Evolutionary conservation across 2,113 vertebrate species (phyloP), one percentile per base, ranked within the genome.

Genomic region (Phoenicopterus ruber): DNA sequence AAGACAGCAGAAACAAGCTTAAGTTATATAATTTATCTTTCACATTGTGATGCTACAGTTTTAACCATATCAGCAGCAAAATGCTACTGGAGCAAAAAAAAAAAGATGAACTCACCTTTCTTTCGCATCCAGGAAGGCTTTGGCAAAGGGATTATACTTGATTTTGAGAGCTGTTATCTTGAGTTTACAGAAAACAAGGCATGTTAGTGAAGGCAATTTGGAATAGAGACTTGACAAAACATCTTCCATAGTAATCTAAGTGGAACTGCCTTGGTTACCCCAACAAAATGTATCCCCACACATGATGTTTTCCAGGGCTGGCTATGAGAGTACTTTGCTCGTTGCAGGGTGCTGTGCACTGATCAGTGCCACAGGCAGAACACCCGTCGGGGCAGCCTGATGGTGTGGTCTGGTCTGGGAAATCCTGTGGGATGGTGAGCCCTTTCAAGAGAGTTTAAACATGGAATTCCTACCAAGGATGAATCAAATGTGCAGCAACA

Each of bases 121-220:
- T 95, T 99, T 99, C 2, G 99, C 99, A 94, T 99, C 99, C 97
- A 99, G 97, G 97, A 99, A 99, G 67, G 99, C 99, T 98, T 99
- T 99, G 82, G 99, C 99, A 95, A 99, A 99, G 17, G 99, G 99
- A 95, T 99, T 99, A 96, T 99, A 99, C 96, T 99, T 99, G 98
- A 99, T 99, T 98, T 99, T 99, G 98, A 99, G 99, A 95, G 99
- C 99, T 29, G 99, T 99, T 96, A 99, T 99, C 99, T 99, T 98
- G 86, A 79, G 80, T 97, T 97, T 77, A 63, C 81, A 97, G 96
- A 98, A 97, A 98, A 86, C 17, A 92, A 86, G 47, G 46, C 66
- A 58, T 12, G 74, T 98, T 97, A 98, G 94, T 93, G 73, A 92
- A 92, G 52, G 44, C 40, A 86, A 32, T 52, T 89, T 81, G 63